Conservation (phyloP, 2,797 vertebrate species). For the Danio tinwini region DNA sequence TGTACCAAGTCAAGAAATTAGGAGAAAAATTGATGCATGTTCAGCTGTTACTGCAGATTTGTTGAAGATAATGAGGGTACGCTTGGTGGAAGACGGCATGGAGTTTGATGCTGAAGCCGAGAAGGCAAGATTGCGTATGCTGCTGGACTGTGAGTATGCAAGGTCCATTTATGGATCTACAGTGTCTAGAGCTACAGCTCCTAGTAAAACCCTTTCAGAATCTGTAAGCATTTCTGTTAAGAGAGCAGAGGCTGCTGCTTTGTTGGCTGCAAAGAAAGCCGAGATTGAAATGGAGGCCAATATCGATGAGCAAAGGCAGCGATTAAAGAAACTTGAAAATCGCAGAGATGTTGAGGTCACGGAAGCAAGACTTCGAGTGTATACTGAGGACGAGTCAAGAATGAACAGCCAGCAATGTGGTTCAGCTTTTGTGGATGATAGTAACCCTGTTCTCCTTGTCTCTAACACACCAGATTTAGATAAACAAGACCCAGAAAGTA, state of each 20-base stretch:
- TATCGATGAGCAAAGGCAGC: neutral
- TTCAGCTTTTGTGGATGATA: neutral
- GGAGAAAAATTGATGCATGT: slow-evolving; percentile 44
- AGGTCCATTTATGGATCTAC: slow-evolving; percentile 49
- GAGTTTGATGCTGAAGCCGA: slow-evolving; percentile 43
- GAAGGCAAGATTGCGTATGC: slow-evolving; percentile 35
- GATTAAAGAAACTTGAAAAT: slow-evolving; percentile 23
- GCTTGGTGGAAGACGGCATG: neutral
- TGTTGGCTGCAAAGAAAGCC: slow-evolving; percentile 37
- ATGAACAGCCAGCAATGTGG: slow-evolving; percentile 13
- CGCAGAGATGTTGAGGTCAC: slow-evolving; percentile 41
- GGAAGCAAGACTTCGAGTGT: slow-evolving; percentile 50
- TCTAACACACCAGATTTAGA: neutral
- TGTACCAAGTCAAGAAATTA: slow-evolving; percentile 37
- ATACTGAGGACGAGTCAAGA: slow-evolving; percentile 48
- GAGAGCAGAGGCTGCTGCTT: slow-evolving; percentile 29
- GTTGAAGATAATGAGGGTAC: slow-evolving; percentile 12
- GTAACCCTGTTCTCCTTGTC: neutral
- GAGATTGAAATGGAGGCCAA: slow-evolving; percentile 43
- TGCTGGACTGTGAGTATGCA: slow-evolving; percentile 38
- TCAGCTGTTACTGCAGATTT: slow-evolving; percentile 13
- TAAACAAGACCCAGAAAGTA: slow-evolving; percentile 17
- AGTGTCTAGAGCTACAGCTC: slow-evolving; percentile 21
- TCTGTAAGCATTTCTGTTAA: slow-evolving; percentile 25
- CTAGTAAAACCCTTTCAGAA: slow-evolving; percentile 3